Evolutionary conservation across 1,140 invertebrate species (phyloP), one percentile per base, ranked within the genome.

Genomic region (Cotesia glomerata): DNA sequence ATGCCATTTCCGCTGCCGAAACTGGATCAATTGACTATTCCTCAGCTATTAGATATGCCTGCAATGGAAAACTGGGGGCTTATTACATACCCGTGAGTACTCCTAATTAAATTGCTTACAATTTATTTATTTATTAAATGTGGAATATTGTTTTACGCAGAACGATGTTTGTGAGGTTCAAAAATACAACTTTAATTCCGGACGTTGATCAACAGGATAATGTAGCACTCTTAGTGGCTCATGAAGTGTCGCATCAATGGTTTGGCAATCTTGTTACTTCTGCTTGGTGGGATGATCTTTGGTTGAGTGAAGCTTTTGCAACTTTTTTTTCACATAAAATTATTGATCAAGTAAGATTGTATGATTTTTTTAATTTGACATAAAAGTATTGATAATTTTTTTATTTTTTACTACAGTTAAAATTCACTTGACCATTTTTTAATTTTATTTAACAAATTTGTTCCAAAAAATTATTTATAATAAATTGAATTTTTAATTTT

Each of bases 271-370:
- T 87, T 7, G 87, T 86, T 68, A 85, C 86, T 51, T 80, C 79
- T 5, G 69, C 71, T 58, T 87, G 79, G 82, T 88, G 86, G 86
- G 74, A 80, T 45, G 84, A 89, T 75, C 80, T 90, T 4, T 91
- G 89, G 90, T 79, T 91, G 0, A 90, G 89, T 75, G 90, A 90
- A 72, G 89, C 88, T 18, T 89, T 91, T 74, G 88, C 89, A 5
- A 82, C 84, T 5, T 90, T 2, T 45, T 45, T 45, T 45, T 0
- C 5, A 11, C 11, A 45, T 11, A 45, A 45, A 45, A 45, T 45
- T 8, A 45, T 45, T 45, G 39, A 7, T 45, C 7, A 45, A 5
- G 39, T 45, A 45, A 62, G 8, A 9, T 51, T 7, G 39, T 9
- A 18, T 16, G 4, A 8, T 56, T 35, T 59, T 16, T 16, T 18